A percentile compares a stretch with the other conserved stretches of the same genome.
Conservation (phyloP, 2,113 vertebrate species). For the Hippocampus abdominalis region DNA sequence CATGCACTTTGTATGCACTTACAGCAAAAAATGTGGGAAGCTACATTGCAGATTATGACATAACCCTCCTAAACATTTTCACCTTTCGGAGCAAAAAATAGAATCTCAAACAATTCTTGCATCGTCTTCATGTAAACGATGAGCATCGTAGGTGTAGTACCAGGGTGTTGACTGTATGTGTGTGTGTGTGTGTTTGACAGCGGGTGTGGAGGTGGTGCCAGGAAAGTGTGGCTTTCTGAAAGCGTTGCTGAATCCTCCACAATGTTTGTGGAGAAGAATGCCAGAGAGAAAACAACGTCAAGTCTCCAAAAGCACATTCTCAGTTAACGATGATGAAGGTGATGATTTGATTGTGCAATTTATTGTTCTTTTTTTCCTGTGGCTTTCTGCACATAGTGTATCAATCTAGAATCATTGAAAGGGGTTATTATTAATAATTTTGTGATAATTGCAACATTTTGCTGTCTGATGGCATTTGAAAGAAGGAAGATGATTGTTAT, state of each 20-base stretch:
- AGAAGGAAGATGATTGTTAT: background rate
- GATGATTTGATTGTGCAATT: background rate
- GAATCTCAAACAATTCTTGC: background rate
- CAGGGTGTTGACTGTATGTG: conserved; percentile 3
- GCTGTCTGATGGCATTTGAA: no score
- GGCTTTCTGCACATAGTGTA: no score
- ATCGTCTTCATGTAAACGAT: conserved; percentile 5
- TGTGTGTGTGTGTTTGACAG: conserved; percentile 49
- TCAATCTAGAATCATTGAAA: no score
- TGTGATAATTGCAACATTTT: no score
- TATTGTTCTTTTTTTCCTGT: background rate
- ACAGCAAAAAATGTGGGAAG: background rate
- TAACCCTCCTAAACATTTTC: background rate
- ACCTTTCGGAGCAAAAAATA: conserved; percentile 7
- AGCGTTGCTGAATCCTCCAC: conserved; percentile 50
- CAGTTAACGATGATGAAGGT: background rate
- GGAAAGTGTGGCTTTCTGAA: conserved; percentile 47
- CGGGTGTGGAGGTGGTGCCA: conserved; percentile 65
- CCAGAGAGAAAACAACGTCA: conserved; percentile 25
- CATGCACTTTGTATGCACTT: background rate
- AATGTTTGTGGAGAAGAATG: conserved; percentile 31
- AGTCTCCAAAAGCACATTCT: conserved; percentile 5
- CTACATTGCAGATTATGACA: background rate
- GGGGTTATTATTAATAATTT: no score
- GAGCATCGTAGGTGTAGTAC: conserved; percentile 28